Base-by-base conservation (phyloP, 2,797 vertebrate species). In the Centropyge bicolor region DNA sequence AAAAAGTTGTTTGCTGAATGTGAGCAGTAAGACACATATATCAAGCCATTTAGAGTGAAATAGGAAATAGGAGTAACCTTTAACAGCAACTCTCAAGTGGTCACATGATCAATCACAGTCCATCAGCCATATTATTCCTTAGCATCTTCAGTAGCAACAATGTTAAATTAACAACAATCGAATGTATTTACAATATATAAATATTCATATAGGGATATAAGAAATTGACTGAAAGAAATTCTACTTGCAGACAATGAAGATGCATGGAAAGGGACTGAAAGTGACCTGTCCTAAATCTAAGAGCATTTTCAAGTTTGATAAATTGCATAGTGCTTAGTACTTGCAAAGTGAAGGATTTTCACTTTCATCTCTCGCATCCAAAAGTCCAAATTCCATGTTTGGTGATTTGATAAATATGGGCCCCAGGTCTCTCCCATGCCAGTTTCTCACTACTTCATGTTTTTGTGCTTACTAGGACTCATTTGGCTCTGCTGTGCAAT, bases 401-500 rank as follows among this genome's bases (percentile, higher is more conserved):
- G 52, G 6, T 4, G 10, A 31, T 40, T 72, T 74, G 17, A 43
- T 46, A 40, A 46, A 49, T 66, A 24, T 20, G 13, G 36, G 49
- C 35, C 31, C 6, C 4, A 9, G 59, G 43, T 62, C 51, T 38
- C 16, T 72, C 49, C 20, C 56, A 55, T 20, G 20, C 1, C 20
- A 56, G 57, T 31, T 52, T 48, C 48, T 46, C 68, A 69, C n/a
- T 46, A 16, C 14, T 52, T 68, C 36, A 55, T 55, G 46, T 11
- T 76, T 70, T 76, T 57, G 59, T 12, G 49, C n/a, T 60, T 27
- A 48, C 60, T 12, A 24, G 22, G 45, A 27, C 61, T 78, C 38
- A 71, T 61, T 67, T 43, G 65, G 40, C 60, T 7, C 38, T 40
- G 13, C 70, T 74, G 73, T 46, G 56, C 45, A 75, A 2, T 46